Evolutionary conservation across 2,797 vertebrate species (phyloP).

Genomic region (Loris lydekkerianus): DNA sequence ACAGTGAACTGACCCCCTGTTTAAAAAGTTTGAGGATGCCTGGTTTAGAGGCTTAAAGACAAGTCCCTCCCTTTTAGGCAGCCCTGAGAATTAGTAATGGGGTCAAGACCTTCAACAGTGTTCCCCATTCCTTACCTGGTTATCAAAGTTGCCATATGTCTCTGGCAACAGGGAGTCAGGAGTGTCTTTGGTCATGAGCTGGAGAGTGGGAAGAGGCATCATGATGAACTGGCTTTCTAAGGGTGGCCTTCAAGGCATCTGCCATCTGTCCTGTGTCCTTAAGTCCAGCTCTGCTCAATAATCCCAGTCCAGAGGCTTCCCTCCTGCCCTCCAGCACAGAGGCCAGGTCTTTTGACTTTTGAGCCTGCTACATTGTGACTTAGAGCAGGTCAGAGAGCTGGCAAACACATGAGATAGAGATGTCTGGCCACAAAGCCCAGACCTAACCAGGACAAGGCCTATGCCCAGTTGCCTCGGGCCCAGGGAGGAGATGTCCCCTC

Average conservation of each 20-base stretch:
- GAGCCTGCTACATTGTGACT: not conserved
- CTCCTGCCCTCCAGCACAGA: not conserved
- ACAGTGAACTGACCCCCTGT: too few species aligned
- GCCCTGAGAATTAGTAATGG: not conserved
- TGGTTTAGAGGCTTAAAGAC: not conserved
- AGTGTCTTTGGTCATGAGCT: slow-evolving; percentile 93
- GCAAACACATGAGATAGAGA: slow-evolving; percentile 58
- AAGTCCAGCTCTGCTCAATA: not conserved
- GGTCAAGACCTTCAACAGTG: not conserved
- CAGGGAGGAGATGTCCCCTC: not conserved
- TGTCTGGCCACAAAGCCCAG: slow-evolving; percentile 30
- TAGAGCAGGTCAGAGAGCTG: not conserved
- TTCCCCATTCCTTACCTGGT: slow-evolving; percentile 89
- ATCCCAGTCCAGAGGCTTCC: not conserved
- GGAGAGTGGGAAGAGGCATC: not conserved
- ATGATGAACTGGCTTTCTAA: slow-evolving; percentile 26
- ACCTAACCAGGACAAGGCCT: not conserved
- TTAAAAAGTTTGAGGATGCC: too few species aligned
- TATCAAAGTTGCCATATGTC: slow-evolving; percentile 94
- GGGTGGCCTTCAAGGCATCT: not conserved
- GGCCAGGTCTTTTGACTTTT: not conserved
- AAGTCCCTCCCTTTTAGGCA: not conserved
- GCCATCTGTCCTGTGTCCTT: not conserved
- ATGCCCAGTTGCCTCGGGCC: slow-evolving; percentile 8
- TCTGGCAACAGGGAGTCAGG: slow-evolving; percentile 90